Evolutionary conservation across 2,797 vertebrate genomes (phyloP).

Genomic region (Cryptoblepharus egeriae): DNA sequence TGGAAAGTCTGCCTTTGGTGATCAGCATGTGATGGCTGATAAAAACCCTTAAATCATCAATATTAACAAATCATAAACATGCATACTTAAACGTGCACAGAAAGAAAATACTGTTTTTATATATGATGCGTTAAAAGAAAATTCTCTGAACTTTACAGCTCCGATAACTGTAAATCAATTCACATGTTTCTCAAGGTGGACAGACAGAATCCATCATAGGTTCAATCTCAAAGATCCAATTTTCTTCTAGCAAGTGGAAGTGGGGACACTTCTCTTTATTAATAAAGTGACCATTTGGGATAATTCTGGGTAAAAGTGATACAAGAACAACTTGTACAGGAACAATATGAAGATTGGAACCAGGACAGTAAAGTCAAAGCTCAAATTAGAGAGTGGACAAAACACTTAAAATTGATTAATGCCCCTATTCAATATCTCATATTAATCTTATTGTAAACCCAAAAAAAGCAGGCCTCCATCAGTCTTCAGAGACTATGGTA

Average conservation of each 20-base stretch:
- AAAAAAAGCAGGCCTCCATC: too few relatives aligned
- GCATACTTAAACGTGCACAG: not conserved
- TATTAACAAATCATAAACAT: not conserved
- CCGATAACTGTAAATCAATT: not conserved
- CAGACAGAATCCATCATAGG: not conserved
- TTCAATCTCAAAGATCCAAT: too few relatives aligned
- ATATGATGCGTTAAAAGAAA: not conserved
- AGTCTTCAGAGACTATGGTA: too few relatives aligned
- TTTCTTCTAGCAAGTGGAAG: not conserved
- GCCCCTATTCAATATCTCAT: too few relatives aligned
- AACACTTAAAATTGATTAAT: too few relatives aligned
- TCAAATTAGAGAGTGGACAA: not conserved
- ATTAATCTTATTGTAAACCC: too few relatives aligned
- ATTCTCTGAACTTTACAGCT: not conserved
- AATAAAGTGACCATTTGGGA: not conserved
- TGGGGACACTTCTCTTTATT: too few relatives aligned
- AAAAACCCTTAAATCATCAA: not conserved
- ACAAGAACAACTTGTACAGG: not conserved
- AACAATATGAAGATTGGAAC: not conserved
- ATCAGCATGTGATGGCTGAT: not conserved
- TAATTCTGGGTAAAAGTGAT: not conserved
- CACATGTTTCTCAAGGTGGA: not conserved
- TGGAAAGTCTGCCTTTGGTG: not conserved
- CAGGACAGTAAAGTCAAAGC: not conserved
- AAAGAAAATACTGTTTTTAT: not conserved